Evolutionary conservation across 2,888 invertebrate species (phyloP).

Genomic region (Arrhopalites spinosus): DNA sequence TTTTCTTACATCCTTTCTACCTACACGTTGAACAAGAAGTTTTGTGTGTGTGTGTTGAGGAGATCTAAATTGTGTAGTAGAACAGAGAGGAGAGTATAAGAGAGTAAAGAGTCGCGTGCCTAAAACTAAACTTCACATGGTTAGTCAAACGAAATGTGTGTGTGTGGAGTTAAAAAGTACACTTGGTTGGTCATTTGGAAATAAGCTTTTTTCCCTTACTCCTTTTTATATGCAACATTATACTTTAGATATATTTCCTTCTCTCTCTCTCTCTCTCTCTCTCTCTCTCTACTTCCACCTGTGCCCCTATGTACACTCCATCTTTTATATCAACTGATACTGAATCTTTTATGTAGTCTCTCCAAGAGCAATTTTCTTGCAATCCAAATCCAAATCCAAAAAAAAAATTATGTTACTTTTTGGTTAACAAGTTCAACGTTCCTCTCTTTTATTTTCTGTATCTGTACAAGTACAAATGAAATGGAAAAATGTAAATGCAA

Average conservation of each 20-base stretch:
- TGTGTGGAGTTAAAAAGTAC: too few species aligned
- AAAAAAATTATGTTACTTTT: not conserved
- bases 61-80: conserved; percentile 22
- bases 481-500: too few species aligned
- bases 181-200: conserved; percentile 32
- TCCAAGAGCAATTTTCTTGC: not conserved
- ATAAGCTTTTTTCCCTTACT: conserved; percentile 11
- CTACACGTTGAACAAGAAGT: not conserved
- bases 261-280: conserved; percentile 7
- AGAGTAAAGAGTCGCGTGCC: conserved; percentile 36
- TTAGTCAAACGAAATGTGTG: conserved; percentile 38
- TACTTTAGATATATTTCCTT: not conserved
- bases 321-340: not conserved
- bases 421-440: conserved; percentile 28
- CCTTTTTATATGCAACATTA: not conserved
- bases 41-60: not conserved
- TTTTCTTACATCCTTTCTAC: too few species aligned
- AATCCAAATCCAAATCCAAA: not conserved
- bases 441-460: conserved; percentile 10
- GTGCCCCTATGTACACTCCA: not conserved
- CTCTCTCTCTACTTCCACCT: not conserved
- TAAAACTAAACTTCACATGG: conserved; percentile 35
- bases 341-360: too few species aligned
- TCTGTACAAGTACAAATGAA: too few species aligned
- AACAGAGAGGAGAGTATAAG: not conserved